Conservation (phyloP, 2,888 invertebrate genomes). For the Sphaerophoria taeniata region DNA sequence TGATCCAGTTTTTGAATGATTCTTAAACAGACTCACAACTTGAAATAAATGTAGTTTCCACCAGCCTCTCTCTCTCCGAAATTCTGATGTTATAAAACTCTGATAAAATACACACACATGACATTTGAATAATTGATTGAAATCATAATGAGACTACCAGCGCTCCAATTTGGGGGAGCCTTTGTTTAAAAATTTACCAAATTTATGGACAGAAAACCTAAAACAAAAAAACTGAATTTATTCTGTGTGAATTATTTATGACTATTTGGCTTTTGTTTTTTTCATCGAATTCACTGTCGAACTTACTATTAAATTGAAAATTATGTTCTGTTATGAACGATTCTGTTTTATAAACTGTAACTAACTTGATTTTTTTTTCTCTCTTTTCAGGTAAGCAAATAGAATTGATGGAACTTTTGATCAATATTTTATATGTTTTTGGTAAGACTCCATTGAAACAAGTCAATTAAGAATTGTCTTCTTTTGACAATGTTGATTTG, state of each 20-base stretch:
- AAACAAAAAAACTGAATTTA: not conserved
- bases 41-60: slow-evolving; percentile 2
- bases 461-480: slow-evolving; percentile 44
- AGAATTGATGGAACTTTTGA: slow-evolving; percentile 11
- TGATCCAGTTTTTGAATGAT: not conserved
- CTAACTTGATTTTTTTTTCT: slow-evolving; percentile 27
- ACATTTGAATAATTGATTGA: slow-evolving; percentile 48
- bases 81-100: slow-evolving; percentile 38
- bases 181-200: not conserved
- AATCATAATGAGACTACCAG: not conserved
- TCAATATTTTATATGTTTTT: not conserved
- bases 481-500: not conserved
- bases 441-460: slow-evolving; percentile 47
- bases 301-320: not conserved
- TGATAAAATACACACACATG: slow-evolving; percentile 31
- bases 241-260: not conserved
- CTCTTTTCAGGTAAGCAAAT: slow-evolving; percentile 66
- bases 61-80: not conserved
- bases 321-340: not conserved
- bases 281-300: slow-evolving; percentile 37
- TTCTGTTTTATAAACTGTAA: not conserved
- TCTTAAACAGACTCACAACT: slow-evolving; percentile 3
- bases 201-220: slow-evolving; percentile 20
- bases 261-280: not conserved
- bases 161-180: slow-evolving; percentile 30